Conservation (phyloP, 2,888 invertebrate species). For the Heliconius charithonia region DNA sequence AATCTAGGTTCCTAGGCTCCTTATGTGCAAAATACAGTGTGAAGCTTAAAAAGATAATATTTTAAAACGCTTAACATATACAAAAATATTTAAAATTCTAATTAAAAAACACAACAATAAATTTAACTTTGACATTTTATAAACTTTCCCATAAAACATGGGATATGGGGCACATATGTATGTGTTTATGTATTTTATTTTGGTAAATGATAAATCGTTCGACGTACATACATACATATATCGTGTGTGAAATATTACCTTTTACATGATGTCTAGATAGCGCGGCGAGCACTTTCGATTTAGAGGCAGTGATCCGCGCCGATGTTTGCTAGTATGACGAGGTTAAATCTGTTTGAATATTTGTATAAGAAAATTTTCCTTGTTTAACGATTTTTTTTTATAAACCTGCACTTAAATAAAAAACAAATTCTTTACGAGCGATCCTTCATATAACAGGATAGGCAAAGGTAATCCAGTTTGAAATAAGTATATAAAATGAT, state of each 20-base stretch:
- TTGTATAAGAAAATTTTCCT: background rate
- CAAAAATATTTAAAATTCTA: background rate
- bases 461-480: no score
- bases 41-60: no score
- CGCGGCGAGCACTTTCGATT: slow-evolving; percentile 29
- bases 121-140: background rate
- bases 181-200: background rate
- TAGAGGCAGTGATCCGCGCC: slow-evolving; percentile 24
- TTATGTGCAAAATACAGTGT: no score
- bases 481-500: no score
- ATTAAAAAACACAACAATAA: background rate
- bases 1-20: background rate
- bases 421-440: no score
- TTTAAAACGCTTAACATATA: no score
- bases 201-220: slow-evolving; percentile 34
- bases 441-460: no score
- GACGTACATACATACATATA: slow-evolving; percentile 22
- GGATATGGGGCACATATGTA: background rate
- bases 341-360: slow-evolving; percentile 9
- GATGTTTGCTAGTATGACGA: slow-evolving; percentile 25
- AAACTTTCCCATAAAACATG: slow-evolving; percentile 3
- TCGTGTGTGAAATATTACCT: slow-evolving; percentile 40
- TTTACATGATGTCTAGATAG: slow-evolving; percentile 32
- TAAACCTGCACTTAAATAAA: no score
- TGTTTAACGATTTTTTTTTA: background rate